phyloP scores from a whole-genome alignment of 2,797 vertebrate species.

The Pitangus sulphuratus region DNA sequence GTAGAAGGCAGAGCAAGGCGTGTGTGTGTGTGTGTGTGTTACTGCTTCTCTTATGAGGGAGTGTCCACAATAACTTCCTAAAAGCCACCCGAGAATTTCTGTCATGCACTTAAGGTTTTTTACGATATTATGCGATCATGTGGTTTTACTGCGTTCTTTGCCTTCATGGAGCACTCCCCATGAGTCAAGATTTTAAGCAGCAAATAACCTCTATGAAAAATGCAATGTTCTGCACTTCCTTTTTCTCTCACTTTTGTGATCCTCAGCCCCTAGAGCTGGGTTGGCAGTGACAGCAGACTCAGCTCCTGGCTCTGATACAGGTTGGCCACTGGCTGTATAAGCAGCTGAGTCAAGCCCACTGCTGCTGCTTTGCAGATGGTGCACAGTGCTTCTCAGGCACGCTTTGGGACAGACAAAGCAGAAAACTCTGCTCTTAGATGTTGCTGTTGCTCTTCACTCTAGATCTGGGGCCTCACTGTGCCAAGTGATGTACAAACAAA shows the following conservation, averaged over 20 bases:
- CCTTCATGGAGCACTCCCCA: not conserved
- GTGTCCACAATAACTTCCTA: not conserved
- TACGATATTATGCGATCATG: not conserved
- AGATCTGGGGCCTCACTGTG: not conserved
- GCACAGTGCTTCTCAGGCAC: not conserved
- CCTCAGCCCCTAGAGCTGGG: not conserved
- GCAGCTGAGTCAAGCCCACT: not conserved
- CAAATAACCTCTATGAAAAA: not conserved
- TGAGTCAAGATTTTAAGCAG: not conserved
- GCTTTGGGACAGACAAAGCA: not conserved
- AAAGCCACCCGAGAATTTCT: not conserved
- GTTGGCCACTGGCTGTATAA: fast-evolving
- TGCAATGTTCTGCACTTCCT: not conserved
- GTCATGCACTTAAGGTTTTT: not conserved
- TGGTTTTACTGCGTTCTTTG: not conserved
- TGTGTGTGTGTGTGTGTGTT: not conserved
- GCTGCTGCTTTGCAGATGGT: not conserved
- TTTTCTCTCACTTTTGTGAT: not conserved
- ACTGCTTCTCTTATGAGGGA: not conserved
- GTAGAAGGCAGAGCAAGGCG: not conserved
- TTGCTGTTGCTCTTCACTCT: not conserved
- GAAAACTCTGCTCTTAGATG: not conserved
- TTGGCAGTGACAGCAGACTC: not conserved
- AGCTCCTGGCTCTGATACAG: not conserved
- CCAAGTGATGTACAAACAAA: not conserved